Evolutionary conservation across 2,888 invertebrate species (phyloP).

Genomic region (Hydrotaea diabolus): DNA sequence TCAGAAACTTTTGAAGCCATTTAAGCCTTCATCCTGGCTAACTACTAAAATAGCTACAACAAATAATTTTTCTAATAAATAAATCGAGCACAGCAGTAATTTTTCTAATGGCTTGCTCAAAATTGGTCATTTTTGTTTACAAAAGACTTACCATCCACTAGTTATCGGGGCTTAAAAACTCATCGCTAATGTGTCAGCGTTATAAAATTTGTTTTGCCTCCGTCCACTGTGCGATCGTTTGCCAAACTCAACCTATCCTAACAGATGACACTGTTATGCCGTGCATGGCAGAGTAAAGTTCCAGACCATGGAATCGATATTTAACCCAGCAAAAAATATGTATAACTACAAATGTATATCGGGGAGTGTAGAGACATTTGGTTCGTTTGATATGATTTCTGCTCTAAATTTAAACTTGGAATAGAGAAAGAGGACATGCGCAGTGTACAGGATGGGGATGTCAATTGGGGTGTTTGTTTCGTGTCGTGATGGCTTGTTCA

Average conservation of each 20-base stretch:
- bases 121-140: too few species aligned
- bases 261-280: conserved; percentile 27
- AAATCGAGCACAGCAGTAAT: too few species aligned
- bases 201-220: too few species aligned
- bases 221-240: too few species aligned
- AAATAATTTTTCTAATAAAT: too few species aligned
- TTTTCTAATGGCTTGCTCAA: too few species aligned
- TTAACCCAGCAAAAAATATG: conserved; percentile 69
- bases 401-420: neutral
- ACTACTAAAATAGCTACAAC: too few species aligned
- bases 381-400: neutral
- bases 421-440: conserved; percentile 6
- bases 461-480: neutral
- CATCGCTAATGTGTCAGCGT: too few species aligned
- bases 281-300: conserved; percentile 30
- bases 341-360: neutral
- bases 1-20: too few species aligned
- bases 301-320: conserved; percentile 74
- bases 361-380: neutral
- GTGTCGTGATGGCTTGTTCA: neutral
- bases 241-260: neutral
- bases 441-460: neutral
- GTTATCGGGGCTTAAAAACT: too few species aligned
- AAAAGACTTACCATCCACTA: too few species aligned
- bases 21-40: too few species aligned